A percentile compares a stretch with the other conserved stretches of the same genome.
These are phyloP conservation scores for Xiphophorus maculatus DNA, from an alignment of 2,113 vertebrate species.

Conservation along the genomic window DNA sequence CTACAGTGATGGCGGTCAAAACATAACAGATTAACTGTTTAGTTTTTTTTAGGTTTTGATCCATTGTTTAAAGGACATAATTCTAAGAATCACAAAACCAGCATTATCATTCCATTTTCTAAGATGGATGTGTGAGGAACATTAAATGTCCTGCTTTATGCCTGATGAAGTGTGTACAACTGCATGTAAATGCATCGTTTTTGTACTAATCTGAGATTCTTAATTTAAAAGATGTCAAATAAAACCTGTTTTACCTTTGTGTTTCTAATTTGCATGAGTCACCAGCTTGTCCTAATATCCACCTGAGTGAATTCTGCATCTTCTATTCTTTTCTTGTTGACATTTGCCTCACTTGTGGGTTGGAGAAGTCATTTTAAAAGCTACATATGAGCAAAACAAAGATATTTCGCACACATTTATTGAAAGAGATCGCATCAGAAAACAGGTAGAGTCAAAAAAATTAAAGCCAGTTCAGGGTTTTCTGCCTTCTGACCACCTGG, in stretches of 20 bases:
- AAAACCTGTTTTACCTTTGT: slow-evolving; percentile 54
- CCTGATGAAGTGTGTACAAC: slow-evolving; percentile 34
- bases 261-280: slow-evolving; percentile 7
- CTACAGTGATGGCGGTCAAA: slow-evolving; percentile 5
- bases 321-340: background rate
- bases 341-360: background rate
- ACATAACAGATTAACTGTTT: slow-evolving; percentile 1
- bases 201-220: slow-evolving; percentile 70
- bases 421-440: too few species aligned
- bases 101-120: slow-evolving; percentile 33
- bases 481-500: too few species aligned
- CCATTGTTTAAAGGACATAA: background rate
- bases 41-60: background rate
- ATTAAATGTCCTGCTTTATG: slow-evolving; percentile 32
- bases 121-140: slow-evolving; percentile 9
- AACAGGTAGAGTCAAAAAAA: too few species aligned
- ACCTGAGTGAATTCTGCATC: too few species aligned
- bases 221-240: slow-evolving; percentile 72
- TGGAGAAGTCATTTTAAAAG: background rate
- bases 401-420: too few species aligned
- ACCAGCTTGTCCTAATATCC: background rate
- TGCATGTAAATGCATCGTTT: slow-evolving; percentile 60
- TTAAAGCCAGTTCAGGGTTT: too few species aligned
- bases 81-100: slow-evolving; percentile 40
- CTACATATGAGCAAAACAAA: background rate